Conservation (phyloP, 2,888 invertebrate genomes). For the Cyclophora albipunctata region DNA sequence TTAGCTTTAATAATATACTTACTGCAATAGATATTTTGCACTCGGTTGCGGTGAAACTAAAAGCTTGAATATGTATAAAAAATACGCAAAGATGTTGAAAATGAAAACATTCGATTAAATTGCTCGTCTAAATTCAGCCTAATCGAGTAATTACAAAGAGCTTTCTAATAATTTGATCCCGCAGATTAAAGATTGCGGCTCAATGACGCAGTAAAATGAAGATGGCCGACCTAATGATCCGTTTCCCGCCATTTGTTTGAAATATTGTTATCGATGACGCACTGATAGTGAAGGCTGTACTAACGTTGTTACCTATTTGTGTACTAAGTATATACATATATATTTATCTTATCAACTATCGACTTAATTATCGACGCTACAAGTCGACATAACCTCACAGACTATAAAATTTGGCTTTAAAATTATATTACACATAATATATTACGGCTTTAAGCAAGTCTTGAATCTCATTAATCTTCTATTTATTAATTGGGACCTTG, state of each 20-base stretch:
- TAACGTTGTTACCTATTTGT: conserved; percentile 69
- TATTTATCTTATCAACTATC: conserved; percentile 60
- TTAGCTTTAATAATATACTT: no score
- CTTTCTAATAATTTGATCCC: conserved; percentile 1
- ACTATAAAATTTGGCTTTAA: conserved; percentile 76
- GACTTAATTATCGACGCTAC: conserved; percentile 60
- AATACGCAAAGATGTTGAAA: no score
- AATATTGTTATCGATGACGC: conserved; percentile 23
- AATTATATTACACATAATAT: conserved; percentile 61
- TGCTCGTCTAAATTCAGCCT: not conserved
- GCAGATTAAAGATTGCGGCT: conserved; percentile 9
- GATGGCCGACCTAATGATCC: conserved; percentile 1
- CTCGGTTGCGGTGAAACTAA: no score
- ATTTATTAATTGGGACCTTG: conserved; percentile 47
- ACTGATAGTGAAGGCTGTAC: conserved; percentile 56
- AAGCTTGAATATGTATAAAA: no score
- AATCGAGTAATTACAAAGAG: conserved; percentile 4
- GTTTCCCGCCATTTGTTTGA: conserved; percentile 11
- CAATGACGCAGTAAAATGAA: conserved; percentile 11
- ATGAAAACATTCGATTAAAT: no score
- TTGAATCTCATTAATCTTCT: conserved; percentile 62
- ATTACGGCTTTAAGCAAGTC: conserved; percentile 71
- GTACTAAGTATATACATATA: conserved; percentile 63
- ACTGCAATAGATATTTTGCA: no score
- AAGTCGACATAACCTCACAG: conserved; percentile 72